Base-by-base conservation (phyloP, 1,140 invertebrate genomes). In the Drosophila tropicalis region DNA sequence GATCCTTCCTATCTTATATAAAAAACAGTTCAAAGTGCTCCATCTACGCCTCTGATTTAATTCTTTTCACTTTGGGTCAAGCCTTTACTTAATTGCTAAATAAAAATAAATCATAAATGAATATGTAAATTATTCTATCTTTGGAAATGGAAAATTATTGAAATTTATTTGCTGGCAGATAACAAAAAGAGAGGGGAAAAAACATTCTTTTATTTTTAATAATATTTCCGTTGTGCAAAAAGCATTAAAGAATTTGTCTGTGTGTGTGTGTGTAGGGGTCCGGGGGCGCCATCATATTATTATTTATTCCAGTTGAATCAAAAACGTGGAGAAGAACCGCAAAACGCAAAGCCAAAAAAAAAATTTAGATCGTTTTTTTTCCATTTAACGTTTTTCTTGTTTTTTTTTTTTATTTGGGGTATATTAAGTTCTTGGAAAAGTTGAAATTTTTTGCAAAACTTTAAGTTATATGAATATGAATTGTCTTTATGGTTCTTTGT, bases 201-300 rank as follows among this genome's bases (percentile, higher is more conserved):
- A 51, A 51, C 29, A 29, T 34, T 22, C 3, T 47, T 39, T 67
- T 67, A 67, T 74, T 75, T 75, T 67, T 75, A 66, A 67, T 74
- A 75, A 75, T 75, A 67, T 75, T 76, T 76, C 66, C 73, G 72
- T 76, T 76, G 76, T 69, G 34, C 65, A 25, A 76, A 29, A 39
- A 19, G 47, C 47, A 36, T 36, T 10, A 36, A 36, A 36, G 7
- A 39, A 12, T 36, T 9, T 10, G 9, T 12, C 1, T 36, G 34
- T 36, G 34, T 36, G 34, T 36, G 34, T 36, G 34, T 12, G 7
- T 10, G 34, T 36, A 29, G 29, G 29, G 34, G 34, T 36, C 10
- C 36, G 2, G 36, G 36, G 36, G 63, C 58, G 60, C 54, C 41
- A 41, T 61, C 62, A 60, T 62, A 69, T 76, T 62, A 69, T 76